phyloP scores from a whole-genome alignment of 2,888 invertebrate species.

The Sinotaia quadrata region DNA sequence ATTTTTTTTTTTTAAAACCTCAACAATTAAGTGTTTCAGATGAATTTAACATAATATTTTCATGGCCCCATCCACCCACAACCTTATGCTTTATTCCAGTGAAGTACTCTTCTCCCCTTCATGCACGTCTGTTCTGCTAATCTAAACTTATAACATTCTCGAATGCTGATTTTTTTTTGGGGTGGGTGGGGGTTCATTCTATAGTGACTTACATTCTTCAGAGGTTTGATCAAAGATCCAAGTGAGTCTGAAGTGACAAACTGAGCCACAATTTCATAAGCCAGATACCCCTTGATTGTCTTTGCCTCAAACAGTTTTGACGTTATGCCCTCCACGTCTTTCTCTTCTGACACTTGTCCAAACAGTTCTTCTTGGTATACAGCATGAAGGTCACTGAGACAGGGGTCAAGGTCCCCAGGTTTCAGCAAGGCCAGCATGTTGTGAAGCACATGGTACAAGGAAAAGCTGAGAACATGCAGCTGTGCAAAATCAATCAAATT shows the following conservation, averaged over 20 bases:
- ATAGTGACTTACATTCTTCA: constrained; percentile 81
- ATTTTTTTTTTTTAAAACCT: too few relatives aligned
- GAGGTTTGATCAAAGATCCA: constrained; percentile 83
- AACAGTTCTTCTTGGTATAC: constrained; percentile 92
- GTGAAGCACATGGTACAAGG: constrained; percentile 86
- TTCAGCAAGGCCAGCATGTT: constrained; percentile 81
- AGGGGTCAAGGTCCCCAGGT: constrained; percentile 84
- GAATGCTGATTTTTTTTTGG: too few relatives aligned
- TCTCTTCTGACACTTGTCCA: constrained; percentile 89
- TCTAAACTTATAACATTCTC: too few relatives aligned
- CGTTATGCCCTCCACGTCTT: constrained; percentile 88
- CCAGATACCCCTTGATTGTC: constrained; percentile 86
- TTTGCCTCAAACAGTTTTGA: constrained; percentile 78
- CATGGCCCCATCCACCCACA: too few relatives aligned
- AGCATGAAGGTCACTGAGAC: constrained; percentile 83
- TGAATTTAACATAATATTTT: too few relatives aligned
- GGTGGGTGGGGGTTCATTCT: too few relatives aligned
- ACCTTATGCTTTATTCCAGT: too few relatives aligned
- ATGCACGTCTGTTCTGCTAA: too few relatives aligned
- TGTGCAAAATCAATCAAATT: constrained; percentile 36
- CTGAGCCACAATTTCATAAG: constrained; percentile 85
- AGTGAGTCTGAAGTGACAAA: constrained; percentile 85
- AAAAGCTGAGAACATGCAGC: constrained; percentile 91
- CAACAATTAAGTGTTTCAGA: too few relatives aligned
- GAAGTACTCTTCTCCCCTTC: too few relatives aligned